Base-by-base conservation (phyloP, 2,888 invertebrate species). In the Strigamia transsilvanica region DNA sequence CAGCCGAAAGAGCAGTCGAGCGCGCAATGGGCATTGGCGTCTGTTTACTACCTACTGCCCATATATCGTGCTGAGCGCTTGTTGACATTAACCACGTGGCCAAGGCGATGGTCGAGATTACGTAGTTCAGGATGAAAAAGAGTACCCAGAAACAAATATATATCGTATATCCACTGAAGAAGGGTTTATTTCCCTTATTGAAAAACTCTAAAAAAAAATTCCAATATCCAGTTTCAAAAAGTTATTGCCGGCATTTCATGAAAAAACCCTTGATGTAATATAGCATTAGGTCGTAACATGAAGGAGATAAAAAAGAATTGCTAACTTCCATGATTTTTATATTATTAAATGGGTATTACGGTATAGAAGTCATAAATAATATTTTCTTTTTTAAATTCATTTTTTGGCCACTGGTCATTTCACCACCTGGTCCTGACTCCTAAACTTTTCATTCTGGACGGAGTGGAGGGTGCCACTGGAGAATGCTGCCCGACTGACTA, bases 21-120 rank as follows among this genome's bases (percentile, higher is more conserved):
- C 46, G 46, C n/a, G 46, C 46, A 46, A 46, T 46, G 46, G 46
- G 46, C 46, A 46, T 46, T 46, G 46, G 12, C 46, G 46, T 46
- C 46, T 46, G 46, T 46, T 46, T 46, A 46, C 46, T 46, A 46
- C 46, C 46, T 46, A 13, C 15, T 46, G 46, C 46, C 46, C 46
- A 46, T 46, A 46, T 46, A 10, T 46, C 46, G 46, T 46, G 46
- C 46, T 46, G 46, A 46, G 46, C 46, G 5, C 46, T 46, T 46
- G 46, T 46, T 46, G 46, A 46, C 46, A 46, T 46, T 46, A 46
- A 46, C 46, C 46, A 46, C 46, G 46, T 46, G 46, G 46, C 46
- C 46, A 46, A 46, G 46, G 46, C 46, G 46, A 46, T 13, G 46
- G 46, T n/a, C 46, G 46, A 46, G 46, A 46, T 46, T 46, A 46